Evolutionary conservation across 2,888 invertebrate species (phyloP), one percentile per base, ranked within the genome.

Genomic region (Thera obeliscata): DNA sequence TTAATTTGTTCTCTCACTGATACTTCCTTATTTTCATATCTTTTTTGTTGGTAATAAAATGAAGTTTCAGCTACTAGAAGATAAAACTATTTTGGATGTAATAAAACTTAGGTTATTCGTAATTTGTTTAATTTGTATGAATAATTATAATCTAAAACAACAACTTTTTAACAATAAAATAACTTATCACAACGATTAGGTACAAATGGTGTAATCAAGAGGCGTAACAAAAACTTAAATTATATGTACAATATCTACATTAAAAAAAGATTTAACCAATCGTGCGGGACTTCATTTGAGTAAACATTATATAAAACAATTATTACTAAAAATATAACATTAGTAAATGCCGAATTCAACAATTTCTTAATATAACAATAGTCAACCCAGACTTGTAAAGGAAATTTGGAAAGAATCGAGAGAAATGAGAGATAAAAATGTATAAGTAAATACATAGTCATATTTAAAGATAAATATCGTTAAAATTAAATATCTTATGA

Each of bases 161-260:
- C 61, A 64, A 61, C 22, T 22, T 22, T 69, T 46, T 68, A 77
- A 76, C 72, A 76, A 78, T 72, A 72, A 60, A 69, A 73, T 68
- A 76, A 76, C 84, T 81, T 84, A 86, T 86, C 86, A 86, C 86
- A 84, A 79, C 66, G 78, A 75, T 77, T 76, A 74, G 75, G 69
- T 70, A 75, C 54, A 72, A 71, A 70, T 66, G 75, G 69, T 70
- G 75, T 52, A 72, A 71, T 70, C 66, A 61, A 61, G 76, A 78
- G 77, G 72, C 67, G 67, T 71, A 71, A 56, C 56, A 22, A 61
- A 54, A 64, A 55, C 59, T 59, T 57, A 63, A 54, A 49, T 61
- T 70, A 69, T 72, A 72, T 74, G 64, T 74, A 72, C 67, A 75
- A 71, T 71, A 75, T 77, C 69, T 74, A 78, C 74, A 74, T 66